These are phyloP conservation scores for Chiroxiphia lanceolata DNA, from an alignment of 2,797 vertebrate species.

Conservation along the genomic window DNA sequence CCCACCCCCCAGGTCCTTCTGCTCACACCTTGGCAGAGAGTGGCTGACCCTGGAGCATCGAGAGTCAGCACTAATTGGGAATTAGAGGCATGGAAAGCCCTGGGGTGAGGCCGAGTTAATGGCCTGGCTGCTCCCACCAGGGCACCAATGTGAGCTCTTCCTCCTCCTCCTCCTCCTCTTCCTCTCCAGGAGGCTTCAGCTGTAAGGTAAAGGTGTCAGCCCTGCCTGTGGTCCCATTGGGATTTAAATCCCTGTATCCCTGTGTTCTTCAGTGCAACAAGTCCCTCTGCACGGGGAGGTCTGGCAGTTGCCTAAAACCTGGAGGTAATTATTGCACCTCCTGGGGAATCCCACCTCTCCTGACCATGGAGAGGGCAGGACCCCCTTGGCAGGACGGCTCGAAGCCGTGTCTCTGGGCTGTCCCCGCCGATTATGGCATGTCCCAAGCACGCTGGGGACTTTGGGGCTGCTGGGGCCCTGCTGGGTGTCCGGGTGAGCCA, in stretches of 20 bases:
- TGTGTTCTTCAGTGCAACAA: fast-evolving
- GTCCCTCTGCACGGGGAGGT: background rate
- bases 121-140: background rate
- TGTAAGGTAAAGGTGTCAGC: background rate
- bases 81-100: background rate
- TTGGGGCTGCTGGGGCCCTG: background rate
- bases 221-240: background rate
- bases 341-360: background rate
- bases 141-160: background rate
- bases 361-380: fast-evolving
- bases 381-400: background rate
- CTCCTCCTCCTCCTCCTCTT: background rate
- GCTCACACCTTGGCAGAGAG: background rate
- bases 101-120: background rate
- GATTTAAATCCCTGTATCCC: background rate
- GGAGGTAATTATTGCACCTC: background rate
- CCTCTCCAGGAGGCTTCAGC: background rate
- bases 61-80: background rate
- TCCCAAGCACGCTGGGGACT: background rate
- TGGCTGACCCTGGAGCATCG: background rate
- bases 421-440: fast-evolving
- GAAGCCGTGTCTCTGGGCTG: fast-evolving
- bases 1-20: background rate
- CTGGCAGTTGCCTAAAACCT: background rate
- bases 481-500: background rate